Percentiles rank a stretch among this genome's conserved stretches.
Evolutionary conservation across 2,113 vertebrate species (phyloP).

Genomic region (Sturnira hondurensis): DNA sequence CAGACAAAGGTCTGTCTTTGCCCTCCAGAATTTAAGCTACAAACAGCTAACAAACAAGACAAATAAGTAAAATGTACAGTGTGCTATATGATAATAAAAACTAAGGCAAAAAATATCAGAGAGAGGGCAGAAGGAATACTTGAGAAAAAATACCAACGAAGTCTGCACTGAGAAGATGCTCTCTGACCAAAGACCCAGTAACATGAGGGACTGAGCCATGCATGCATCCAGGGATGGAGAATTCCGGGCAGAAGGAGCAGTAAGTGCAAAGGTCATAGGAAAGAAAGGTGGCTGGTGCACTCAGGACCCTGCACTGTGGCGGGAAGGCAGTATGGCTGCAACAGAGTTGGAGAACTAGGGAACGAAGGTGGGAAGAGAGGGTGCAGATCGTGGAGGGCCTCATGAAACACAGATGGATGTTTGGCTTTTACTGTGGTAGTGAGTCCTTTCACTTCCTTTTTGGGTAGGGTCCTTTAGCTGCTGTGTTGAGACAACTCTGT

Average conservation of each 20-base stretch:
- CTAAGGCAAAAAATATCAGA: not conserved
- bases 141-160: not conserved
- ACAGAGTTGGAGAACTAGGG: not conserved
- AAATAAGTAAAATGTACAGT: not conserved
- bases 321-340: not conserved
- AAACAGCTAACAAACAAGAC: not conserved
- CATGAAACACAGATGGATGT: not conserved
- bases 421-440: not conserved
- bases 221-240: not conserved
- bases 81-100: not conserved
- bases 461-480: not conserved
- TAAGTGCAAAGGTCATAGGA: not conserved
- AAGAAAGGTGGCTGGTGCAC: not conserved
- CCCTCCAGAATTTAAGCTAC: too few relatives aligned
- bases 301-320: not conserved
- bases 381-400: not conserved
- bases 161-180: not conserved
- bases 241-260: not conserved
- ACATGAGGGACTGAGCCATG: not conserved
- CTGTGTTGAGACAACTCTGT: not conserved
- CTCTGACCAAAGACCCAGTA: not conserved
- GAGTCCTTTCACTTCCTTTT: not conserved
- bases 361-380: accelerated
- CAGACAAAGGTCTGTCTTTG: not conserved
- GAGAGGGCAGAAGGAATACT: not conserved